Conservation (phyloP, 1,140 invertebrate species). For the Pseudomyrmex pallidus region DNA sequence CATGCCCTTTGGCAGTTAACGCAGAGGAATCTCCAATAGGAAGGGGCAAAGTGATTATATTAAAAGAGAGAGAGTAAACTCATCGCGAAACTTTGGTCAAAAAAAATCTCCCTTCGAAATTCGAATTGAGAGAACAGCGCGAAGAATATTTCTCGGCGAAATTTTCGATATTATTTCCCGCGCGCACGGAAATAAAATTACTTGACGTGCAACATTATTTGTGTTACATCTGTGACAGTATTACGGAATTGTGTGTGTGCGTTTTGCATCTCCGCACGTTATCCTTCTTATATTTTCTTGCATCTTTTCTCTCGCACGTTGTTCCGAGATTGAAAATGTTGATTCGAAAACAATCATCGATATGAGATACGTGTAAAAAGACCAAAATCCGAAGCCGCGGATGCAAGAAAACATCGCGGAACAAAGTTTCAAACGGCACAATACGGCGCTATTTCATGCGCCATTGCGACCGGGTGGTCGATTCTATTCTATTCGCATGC, state of each 20-base stretch:
- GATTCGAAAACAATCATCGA: neutral
- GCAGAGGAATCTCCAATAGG: slow-evolving; percentile 37
- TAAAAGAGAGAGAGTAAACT: neutral
- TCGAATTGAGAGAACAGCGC: neutral
- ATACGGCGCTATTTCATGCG: slow-evolving; percentile 33
- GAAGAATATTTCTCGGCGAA: neutral
- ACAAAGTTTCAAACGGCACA: slow-evolving; percentile 43
- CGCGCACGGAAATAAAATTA: too few species aligned
- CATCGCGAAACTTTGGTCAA: slow-evolving; percentile 5
- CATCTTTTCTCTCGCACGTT: neutral
- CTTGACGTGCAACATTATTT: too few species aligned
- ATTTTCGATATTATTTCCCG: too few species aligned
- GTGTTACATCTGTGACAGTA: too few species aligned
- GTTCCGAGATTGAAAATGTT: neutral
- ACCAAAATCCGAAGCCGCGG: slow-evolving; percentile 3
- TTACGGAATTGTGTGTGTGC: too few species aligned
- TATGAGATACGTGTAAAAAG: neutral
- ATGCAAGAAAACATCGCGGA: slow-evolving; percentile 10
- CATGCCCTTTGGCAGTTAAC: slow-evolving; percentile 17
- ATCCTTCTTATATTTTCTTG: neutral
- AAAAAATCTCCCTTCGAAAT: slow-evolving; percentile 28
- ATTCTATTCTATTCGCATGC: slow-evolving; percentile 55
- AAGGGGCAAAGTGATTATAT: slow-evolving; percentile 5
- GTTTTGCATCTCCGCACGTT: neutral
- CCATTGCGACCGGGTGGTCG: slow-evolving; percentile 32